A percentile compares a stretch with the other conserved stretches of the same genome.
Evolutionary conservation across 1,140 invertebrate genomes (phyloP).

Genomic region (Trypoxylus dichotomus): DNA sequence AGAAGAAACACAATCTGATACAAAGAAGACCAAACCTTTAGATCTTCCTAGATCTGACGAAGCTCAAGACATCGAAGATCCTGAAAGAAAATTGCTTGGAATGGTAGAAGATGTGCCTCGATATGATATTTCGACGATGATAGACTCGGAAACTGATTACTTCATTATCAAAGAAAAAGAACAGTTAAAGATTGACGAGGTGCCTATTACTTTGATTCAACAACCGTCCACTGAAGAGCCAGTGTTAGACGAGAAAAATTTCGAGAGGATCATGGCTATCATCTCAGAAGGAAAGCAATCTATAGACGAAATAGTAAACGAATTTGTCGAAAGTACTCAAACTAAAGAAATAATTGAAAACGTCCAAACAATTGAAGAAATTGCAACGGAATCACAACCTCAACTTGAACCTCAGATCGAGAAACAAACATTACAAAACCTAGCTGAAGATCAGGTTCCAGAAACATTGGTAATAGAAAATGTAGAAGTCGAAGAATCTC

Average conservation of each 20-base stretch:
- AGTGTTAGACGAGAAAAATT: background rate
- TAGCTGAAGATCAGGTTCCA: too few species aligned
- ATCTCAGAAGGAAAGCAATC: slow-evolving; percentile 9
- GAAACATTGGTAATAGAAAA: too few species aligned
- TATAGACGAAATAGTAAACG: slow-evolving; percentile 9
- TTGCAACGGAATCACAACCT: too few species aligned
- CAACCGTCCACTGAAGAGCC: background rate
- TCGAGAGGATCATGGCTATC: background rate
- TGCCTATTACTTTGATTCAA: background rate
- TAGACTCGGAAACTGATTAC: background rate
- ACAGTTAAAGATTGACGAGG: background rate
- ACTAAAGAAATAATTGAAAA: background rate
- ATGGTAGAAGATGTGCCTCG: background rate
- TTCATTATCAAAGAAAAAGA: background rate
- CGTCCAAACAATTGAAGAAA: too few species aligned
- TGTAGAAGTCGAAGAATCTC: too few species aligned
- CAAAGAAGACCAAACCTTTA: background rate
- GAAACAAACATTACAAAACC: too few species aligned
- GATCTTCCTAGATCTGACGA: background rate
- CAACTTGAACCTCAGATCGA: too few species aligned
- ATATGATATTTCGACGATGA: background rate
- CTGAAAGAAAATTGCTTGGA: background rate
- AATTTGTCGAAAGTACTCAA: slow-evolving; percentile 1
- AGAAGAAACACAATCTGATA: background rate
- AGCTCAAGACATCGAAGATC: background rate